phyloP scores from a whole-genome alignment of 2,888 invertebrate genomes.

The Mesorhabditis sp. region DNA sequence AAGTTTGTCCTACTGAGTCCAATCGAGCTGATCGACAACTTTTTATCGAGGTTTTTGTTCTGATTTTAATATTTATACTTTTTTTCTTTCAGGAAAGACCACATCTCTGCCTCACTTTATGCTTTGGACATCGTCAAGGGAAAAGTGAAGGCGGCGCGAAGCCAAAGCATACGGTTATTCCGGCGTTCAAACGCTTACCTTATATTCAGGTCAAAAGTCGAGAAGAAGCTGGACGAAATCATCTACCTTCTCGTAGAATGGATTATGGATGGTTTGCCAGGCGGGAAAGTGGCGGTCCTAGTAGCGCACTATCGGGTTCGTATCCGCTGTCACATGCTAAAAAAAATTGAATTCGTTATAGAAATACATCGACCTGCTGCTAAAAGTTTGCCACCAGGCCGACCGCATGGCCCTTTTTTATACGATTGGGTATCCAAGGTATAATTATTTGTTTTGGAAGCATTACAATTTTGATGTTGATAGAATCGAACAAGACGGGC shows the following conservation, averaged over 20 bases:
- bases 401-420: slow-evolving; percentile 62
- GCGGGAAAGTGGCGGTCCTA: slow-evolving; percentile 34
- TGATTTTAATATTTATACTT: not conserved
- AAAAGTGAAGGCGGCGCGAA: slow-evolving; percentile 10
- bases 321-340: not conserved
- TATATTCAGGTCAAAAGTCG: not conserved
- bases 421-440: slow-evolving; percentile 67
- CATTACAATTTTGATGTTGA: not conserved
- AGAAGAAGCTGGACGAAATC: slow-evolving; percentile 12
- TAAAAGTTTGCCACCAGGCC: slow-evolving; percentile 32
- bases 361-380: slow-evolving; percentile 40
- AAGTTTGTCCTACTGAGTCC: not conserved
- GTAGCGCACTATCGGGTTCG: slow-evolving; percentile 43
- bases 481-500: slow-evolving; percentile 62
- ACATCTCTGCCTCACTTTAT: slow-evolving; percentile 29
- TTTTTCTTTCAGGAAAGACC: slow-evolving; percentile 21
- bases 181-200: not conserved
- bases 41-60: not conserved
- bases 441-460: not conserved
- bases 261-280: slow-evolving; percentile 32
- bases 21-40: not conserved
- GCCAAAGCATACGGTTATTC: no score
- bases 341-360: slow-evolving; percentile 13
- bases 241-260: slow-evolving; percentile 35
- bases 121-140: slow-evolving; percentile 30